Evolutionary conservation across 2,797 vertebrate genomes (phyloP), one percentile per base, ranked within the genome.

Genomic region (Threskiornis aethiopicus): DNA sequence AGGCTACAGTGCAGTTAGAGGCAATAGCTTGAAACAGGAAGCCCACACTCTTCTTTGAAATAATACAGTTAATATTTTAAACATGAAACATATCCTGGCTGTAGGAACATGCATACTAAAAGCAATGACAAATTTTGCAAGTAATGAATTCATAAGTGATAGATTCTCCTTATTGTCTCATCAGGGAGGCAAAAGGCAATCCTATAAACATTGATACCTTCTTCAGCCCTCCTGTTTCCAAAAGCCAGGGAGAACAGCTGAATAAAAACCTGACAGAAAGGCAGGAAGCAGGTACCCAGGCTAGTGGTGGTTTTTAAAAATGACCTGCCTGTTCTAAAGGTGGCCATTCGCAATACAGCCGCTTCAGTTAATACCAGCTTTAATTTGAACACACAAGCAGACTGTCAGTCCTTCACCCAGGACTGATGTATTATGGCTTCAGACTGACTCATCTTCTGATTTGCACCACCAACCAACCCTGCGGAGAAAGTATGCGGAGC

Each of bases 401-500:
- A 59, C 16, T 42, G 29, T 25, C 65, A 71, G 59, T 61, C 65
- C 93, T 73, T 69, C 24, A 54, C 16, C 16, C 2, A 2, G 78
- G 46, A 52, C 52, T 29, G 26, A 75, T 22, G 26, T 21, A n/a
- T 35, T 61, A 72, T 2, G 42, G 49, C 62, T 90, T 72, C 73
- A 79, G 35, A 79, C 3, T 8, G 61, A 69, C 31, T 52, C 1
- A 49, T 31, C 13, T 93, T 64, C 54, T 69, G 58, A 51, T 58
- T 3, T 35, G 10, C 20, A 61, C 10, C 33, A 81, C 57, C 58
- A 62, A 31, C 26, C 58, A 84, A 49, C 1, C 35, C 41, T 35
- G 1, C 0, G 0, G 20, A 79, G 46, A 65, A 82, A 79, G 37
- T 35, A 55, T 0, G 12, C 0, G 1, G 42, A 75, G 64, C n/a